Conservation (phyloP, 2,113 vertebrate species). For the Capra hircus region DNA sequence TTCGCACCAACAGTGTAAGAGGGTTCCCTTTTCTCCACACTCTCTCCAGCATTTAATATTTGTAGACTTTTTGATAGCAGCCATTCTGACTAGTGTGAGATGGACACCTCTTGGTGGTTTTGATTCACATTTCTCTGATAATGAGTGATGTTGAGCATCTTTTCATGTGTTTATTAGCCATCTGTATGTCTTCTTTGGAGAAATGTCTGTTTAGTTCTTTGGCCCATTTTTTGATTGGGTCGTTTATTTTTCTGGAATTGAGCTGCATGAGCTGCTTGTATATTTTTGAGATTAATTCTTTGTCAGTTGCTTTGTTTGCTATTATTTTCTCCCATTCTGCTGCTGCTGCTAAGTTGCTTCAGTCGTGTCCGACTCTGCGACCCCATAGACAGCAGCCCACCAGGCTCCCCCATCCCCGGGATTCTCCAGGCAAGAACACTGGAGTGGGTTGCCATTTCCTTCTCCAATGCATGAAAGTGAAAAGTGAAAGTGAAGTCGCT, state of each 20-base stretch:
- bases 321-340: background rate
- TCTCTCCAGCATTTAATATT: background rate
- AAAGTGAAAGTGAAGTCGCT: background rate
- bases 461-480: background rate
- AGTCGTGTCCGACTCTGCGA: rapidly evolving
- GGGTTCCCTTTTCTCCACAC: background rate
- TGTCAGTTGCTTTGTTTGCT: background rate
- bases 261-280: background rate
- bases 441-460: background rate
- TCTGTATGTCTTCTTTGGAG: background rate
- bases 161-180: background rate
- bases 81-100: background rate
- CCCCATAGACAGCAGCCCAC: background rate
- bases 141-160: background rate
- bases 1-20: background rate
- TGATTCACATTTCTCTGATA: background rate
- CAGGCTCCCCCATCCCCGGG: background rate
- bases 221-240: background rate
- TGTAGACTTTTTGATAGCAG: background rate
- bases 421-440: background rate
- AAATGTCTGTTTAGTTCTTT: background rate
- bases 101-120: background rate
- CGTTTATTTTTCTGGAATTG: background rate
- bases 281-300: background rate
- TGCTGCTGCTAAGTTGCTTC: background rate